Percentiles rank a stretch among this genome's conserved stretches.
Conservation (phyloP, 2,888 invertebrate genomes). For the Apodemia duryi region DNA sequence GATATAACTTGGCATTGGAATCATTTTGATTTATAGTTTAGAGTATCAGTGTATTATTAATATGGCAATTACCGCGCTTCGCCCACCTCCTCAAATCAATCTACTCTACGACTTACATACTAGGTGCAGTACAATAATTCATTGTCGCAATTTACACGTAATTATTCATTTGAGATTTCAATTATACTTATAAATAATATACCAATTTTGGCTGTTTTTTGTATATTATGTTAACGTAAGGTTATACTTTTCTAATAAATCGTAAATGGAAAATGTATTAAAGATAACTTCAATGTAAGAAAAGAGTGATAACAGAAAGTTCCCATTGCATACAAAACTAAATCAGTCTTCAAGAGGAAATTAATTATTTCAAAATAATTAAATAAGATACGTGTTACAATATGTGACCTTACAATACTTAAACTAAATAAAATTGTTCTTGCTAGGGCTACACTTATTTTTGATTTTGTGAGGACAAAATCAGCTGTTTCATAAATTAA, state of each 20-base stretch:
- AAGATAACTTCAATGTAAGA: too few species aligned
- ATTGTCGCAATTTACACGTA: conserved; percentile 49
- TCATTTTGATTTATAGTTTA: too few species aligned
- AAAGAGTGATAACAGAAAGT: too few species aligned
- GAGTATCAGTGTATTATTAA: too few species aligned
- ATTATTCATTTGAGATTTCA: conserved; percentile 21
- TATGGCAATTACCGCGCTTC: conserved; percentile 26
- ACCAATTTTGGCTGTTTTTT: background rate
- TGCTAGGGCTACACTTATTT: background rate
- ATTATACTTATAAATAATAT: conserved; percentile 5
- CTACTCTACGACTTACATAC: conserved; percentile 65
- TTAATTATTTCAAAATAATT: conserved; percentile 20
- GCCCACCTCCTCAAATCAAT: conserved; percentile 45
- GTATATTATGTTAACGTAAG: background rate
- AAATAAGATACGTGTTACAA: background rate
- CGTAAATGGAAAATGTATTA: too few species aligned
- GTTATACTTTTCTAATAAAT: background rate
- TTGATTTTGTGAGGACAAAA: background rate
- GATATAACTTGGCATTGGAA: too few species aligned
- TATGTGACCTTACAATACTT: background rate
- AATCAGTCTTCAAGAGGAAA: conserved; percentile 30
- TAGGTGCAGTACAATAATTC: conserved; percentile 72
- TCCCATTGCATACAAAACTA: conserved; percentile 25
- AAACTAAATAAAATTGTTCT: background rate
- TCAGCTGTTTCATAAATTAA: background rate